Evolutionary conservation across 2,888 invertebrate genomes (phyloP).

Genomic region (Chymomyza amoena): DNA sequence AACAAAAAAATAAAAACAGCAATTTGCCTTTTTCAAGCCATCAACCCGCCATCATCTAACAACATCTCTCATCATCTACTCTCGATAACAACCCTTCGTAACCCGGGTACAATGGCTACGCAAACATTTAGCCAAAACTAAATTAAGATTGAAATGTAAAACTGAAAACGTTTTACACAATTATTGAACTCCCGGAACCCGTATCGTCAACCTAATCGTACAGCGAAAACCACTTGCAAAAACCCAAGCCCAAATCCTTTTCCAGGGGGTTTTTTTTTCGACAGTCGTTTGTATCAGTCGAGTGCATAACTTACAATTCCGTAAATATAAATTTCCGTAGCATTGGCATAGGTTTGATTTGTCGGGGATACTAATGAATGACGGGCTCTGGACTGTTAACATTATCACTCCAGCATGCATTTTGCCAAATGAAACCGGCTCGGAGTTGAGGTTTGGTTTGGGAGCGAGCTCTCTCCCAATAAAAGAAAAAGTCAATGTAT

Average conservation of each 20-base stretch:
- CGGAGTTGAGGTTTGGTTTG: not conserved
- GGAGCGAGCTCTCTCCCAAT: not conserved
- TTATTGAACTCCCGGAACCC: constrained; percentile 55
- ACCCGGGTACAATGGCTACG: constrained; percentile 38
- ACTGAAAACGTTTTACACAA: constrained; percentile 77
- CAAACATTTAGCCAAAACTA: constrained; percentile 74
- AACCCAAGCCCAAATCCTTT: constrained; percentile 16
- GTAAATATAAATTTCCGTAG: constrained; percentile 68
- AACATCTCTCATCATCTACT: not conserved
- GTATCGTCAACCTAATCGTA: constrained; percentile 70
- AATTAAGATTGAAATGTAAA: constrained; percentile 78
- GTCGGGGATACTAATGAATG: constrained; percentile 54
- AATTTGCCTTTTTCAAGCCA: constrained; percentile 50
- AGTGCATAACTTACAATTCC: constrained; percentile 77
- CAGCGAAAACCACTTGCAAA: constrained; percentile 74
- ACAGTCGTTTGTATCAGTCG: constrained; percentile 62
- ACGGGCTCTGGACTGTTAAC: constrained; percentile 32
- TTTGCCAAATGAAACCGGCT: constrained; percentile 53
- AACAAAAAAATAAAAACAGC: constrained; percentile 50
- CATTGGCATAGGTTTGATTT: constrained; percentile 12
- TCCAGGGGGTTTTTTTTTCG: constrained; percentile 1
- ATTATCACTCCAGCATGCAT: constrained; percentile 70
- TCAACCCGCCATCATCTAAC: not conserved
- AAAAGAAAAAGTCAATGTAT: constrained; percentile 60
- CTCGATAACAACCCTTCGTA: not conserved